These are phyloP conservation scores for Potamilus streckersoni DNA, from an alignment of 1,140 invertebrate species.

Conservation along the genomic window DNA sequence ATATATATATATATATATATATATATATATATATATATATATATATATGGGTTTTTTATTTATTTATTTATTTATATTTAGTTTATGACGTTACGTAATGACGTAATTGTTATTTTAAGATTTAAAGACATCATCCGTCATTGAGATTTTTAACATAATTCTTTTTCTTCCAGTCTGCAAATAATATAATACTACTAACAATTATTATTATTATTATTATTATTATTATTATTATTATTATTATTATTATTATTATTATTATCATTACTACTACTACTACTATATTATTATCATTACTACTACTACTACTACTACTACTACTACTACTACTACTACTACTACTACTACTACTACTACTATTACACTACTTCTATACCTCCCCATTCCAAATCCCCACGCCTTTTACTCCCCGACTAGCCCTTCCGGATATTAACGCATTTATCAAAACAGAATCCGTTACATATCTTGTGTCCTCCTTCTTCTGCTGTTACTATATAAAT, in stretches of 20 bases:
- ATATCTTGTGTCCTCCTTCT: not conserved
- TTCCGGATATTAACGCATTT: slow-evolving; percentile 6
- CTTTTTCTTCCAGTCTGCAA: slow-evolving; percentile 2
- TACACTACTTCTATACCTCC: slow-evolving; percentile 15
- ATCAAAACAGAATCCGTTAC: not conserved
- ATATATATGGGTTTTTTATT: too few relatives aligned
- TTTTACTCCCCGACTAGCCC: not conserved
- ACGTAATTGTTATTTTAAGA: too few relatives aligned
- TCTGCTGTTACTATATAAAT: slow-evolving; percentile 5
- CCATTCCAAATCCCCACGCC: not conserved
- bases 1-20: too few relatives aligned
- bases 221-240: slow-evolving; percentile 21
- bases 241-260: slow-evolving; percentile 26
- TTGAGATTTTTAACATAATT: slow-evolving; percentile 12
- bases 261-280: not conserved
- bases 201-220: slow-evolving; percentile 7
- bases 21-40: too few relatives aligned
- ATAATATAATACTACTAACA: slow-evolving; percentile 1
- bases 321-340: slow-evolving; percentile 22
- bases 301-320: slow-evolving; percentile 24
- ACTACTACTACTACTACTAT: slow-evolving; percentile 5
- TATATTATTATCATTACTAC: slow-evolving; percentile 16
- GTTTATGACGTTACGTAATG: too few relatives aligned
- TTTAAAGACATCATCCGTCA: not conserved
- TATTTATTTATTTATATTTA: too few relatives aligned